These are phyloP conservation scores for Oncorhynchus nerka DNA, from an alignment of 2,113 vertebrate species.

Conservation along the genomic window DNA sequence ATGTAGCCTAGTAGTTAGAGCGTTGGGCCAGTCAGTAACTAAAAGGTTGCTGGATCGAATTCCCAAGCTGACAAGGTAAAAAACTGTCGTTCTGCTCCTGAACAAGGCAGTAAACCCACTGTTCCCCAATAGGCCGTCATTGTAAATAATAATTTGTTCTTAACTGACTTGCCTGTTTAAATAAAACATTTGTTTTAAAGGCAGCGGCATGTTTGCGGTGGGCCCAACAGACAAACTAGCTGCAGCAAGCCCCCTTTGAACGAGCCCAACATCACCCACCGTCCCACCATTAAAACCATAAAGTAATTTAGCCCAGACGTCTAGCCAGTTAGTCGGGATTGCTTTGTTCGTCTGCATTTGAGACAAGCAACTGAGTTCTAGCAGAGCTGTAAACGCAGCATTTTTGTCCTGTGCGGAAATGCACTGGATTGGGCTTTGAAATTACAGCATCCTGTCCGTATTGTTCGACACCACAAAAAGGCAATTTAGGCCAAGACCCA, in stretches of 20 bases:
- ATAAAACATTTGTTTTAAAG: not conserved
- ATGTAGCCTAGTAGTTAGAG: not conserved
- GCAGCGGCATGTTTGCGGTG: conserved; percentile 28
- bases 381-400: conserved; percentile 88
- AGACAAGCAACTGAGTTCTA: conserved; percentile 87
- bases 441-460: conserved; percentile 84
- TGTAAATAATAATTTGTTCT: too few species aligned
- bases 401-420: conserved; percentile 85
- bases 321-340: conserved; percentile 92
- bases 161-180: too few species aligned
- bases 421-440: conserved; percentile 82
- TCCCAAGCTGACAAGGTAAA: too few species aligned
- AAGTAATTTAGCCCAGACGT: conserved; percentile 99
- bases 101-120: too few species aligned
- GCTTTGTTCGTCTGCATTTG: conserved; percentile 94
- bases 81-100: too few species aligned
- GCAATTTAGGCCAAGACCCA: conserved; percentile 68
- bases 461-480: conserved; percentile 82
- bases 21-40: too few species aligned
- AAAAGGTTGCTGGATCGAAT: too few species aligned
- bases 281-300: conserved; percentile 91
- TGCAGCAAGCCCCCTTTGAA: conserved; percentile 76
- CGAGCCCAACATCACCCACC: conserved; percentile 75
- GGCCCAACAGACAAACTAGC: conserved; percentile 51
- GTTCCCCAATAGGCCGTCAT: too few species aligned